Evolutionary conservation across 2,888 invertebrate species (phyloP), one percentile per base, ranked within the genome.

Genomic region (Amiota minor): DNA sequence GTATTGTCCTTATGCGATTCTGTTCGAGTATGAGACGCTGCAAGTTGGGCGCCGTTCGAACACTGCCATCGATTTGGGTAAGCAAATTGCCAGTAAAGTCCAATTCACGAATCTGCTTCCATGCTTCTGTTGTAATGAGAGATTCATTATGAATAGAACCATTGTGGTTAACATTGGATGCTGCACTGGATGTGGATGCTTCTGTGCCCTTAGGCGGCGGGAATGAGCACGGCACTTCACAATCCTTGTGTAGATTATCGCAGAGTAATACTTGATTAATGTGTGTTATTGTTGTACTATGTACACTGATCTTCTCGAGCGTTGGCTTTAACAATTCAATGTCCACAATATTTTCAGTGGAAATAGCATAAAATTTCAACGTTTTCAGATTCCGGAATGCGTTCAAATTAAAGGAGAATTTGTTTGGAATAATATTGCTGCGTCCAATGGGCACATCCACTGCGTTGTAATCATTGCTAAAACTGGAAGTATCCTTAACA

Each of bases 401-500:
- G 71, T 94, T 92, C 53, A 98, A 90, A 86, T 97, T 96, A 89
- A 96, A 96, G 47, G 91, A 91, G 46, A 98, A 91, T 55, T 93
- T 92, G 81, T 96, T 96, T 0, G 96, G 95, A 75, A 94, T 91
- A 75, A 98, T 94, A 87, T 96, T 97, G 87, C 97, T 98, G 0
- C 94, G 93, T 9, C 94, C 94, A 64, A 96, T 93, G 56, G 92
- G 92, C 62, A 89, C 88, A 74, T 90, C 89, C 6, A 89, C 86
- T 1, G 88, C 83, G 74, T 88, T 89, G 71, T 87, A 89, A 78
- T 89, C 89, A 72, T 82, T 81, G 16, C 76, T 84, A 75, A 80
- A 80, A 59, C 79, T 79, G 9, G 78, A 74, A 49, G 79, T 85
- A 45, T 87, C 83, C 78, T 88, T 90, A 0, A 88, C 82, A 3